These are phyloP conservation scores for Beris morrisii DNA, from an alignment of 2,888 invertebrate genomes.

Conservation along the genomic window DNA sequence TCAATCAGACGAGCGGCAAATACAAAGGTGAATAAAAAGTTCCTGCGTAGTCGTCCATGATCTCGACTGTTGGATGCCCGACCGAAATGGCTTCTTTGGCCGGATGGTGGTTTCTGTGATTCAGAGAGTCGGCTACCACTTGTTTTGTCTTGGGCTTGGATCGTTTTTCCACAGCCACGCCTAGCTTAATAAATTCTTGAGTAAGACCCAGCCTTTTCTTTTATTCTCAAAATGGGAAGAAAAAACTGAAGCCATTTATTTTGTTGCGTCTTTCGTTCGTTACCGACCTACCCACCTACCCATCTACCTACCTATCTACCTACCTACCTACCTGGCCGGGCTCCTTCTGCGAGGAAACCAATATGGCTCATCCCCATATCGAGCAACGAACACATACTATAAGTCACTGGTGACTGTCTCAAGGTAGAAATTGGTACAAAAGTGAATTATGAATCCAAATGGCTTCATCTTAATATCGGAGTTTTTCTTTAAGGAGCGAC, in stretches of 20 bases:
- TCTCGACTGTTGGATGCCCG: not conserved
- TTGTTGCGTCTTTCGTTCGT: conserved; percentile 15
- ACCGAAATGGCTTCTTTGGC: not conserved
- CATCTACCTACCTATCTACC: too few relatives aligned
- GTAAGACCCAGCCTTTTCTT: conserved; percentile 4
- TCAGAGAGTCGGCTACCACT: not conserved
- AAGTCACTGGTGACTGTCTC: conserved; percentile 8
- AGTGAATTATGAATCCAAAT: conserved; percentile 21
- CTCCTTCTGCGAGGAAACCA: conserved; percentile 15
- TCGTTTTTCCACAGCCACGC: conserved; percentile 19
- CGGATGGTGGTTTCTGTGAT: not conserved
- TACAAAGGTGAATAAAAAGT: not conserved
- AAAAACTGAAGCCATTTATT: conserved; percentile 11
- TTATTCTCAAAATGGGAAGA: not conserved
- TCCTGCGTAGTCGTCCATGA: not conserved
- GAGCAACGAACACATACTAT: conserved; percentile 7
- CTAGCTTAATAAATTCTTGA: conserved; percentile 11
- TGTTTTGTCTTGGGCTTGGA: not conserved
- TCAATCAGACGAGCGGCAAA: conserved; percentile 29
- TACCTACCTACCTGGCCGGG: not conserved
- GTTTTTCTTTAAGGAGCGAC: conserved; percentile 7
- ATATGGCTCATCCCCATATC: conserved; percentile 15
- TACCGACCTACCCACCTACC: too few relatives aligned
- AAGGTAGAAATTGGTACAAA: conserved; percentile 14
- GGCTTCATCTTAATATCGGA: conserved; percentile 16